Conservation (phyloP, 1,140 invertebrate genomes). For the Idris sp. region DNA sequence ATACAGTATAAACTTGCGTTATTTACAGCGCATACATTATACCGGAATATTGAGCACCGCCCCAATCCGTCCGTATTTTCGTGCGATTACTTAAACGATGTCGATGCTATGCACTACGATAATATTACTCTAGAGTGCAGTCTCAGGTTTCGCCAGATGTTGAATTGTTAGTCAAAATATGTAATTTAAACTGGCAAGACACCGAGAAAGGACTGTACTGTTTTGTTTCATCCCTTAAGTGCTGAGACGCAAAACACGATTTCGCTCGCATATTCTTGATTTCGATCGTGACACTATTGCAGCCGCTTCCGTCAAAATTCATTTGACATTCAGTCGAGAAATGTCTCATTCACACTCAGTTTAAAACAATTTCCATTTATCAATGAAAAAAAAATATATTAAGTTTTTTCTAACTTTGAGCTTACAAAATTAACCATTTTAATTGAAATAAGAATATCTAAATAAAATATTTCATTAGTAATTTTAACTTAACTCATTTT, state of each 20-base stretch:
- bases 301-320: too few relatives aligned
- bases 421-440: too few relatives aligned
- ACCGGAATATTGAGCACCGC: constrained; percentile 42
- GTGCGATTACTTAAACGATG: constrained; percentile 57
- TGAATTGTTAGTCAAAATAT: constrained; percentile 54
- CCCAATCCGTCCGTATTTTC: constrained; percentile 45
- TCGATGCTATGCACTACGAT: constrained; percentile 37
- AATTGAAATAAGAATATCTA: too few relatives aligned
- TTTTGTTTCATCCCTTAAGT: constrained; percentile 38
- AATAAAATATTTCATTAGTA: too few relatives aligned
- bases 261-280: constrained; percentile 23
- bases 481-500: too few relatives aligned
- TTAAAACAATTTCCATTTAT: too few relatives aligned
- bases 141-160: constrained; percentile 49
- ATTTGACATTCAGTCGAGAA: too few relatives aligned
- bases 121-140: constrained; percentile 44
- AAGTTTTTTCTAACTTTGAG: too few relatives aligned
- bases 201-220: constrained; percentile 27
- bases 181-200: constrained; percentile 39
- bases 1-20: constrained; percentile 45
- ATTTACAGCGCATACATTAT: constrained; percentile 53
- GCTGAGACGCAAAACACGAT: constrained; percentile 20
- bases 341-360: too few relatives aligned
- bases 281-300: too few relatives aligned
- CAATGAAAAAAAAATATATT: too few relatives aligned